Percentiles rank a stretch among this genome's conserved stretches.
Evolutionary conservation across 1,140 invertebrate species (phyloP).

Genomic region (Lepidurus arcticus): DNA sequence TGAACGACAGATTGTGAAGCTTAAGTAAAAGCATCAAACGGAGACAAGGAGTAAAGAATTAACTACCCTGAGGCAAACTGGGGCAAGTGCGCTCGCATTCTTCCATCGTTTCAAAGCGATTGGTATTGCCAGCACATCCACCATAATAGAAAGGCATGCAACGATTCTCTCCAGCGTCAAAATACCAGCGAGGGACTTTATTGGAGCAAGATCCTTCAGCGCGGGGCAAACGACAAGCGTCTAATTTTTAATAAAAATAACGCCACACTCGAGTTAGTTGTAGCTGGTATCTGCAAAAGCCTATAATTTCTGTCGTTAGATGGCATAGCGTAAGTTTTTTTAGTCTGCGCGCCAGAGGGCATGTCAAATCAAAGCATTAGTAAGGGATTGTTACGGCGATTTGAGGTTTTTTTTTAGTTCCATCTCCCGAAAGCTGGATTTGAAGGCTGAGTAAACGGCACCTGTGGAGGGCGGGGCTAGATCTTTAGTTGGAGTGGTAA

Average conservation of each 20-base stretch:
- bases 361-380: neutral
- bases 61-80: conserved; percentile 27
- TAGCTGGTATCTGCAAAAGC: neutral
- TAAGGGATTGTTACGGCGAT: neutral
- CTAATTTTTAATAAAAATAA: conserved; percentile 43
- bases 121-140: conserved; percentile 84
- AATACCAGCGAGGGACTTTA: conserved; percentile 74
- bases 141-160: conserved; percentile 94
- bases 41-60: conserved; percentile 10
- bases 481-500: conserved; percentile 1
- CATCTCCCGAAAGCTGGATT: neutral
- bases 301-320: no score
- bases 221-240: conserved; percentile 72
- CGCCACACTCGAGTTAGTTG: neutral
- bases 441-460: neutral
- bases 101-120: conserved; percentile 71
- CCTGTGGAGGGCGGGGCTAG: neutral
- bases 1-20: neutral
- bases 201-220: conserved; percentile 73
- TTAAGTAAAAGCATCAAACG: neutral
- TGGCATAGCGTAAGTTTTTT: no score
- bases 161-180: conserved; percentile 71
- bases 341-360: no score
- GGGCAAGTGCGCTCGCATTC: conserved; percentile 76
- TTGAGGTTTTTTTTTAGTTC: neutral